These are phyloP conservation scores for Cantharis nigra DNA, from an alignment of 2,888 invertebrate species.

Conservation along the genomic window DNA sequence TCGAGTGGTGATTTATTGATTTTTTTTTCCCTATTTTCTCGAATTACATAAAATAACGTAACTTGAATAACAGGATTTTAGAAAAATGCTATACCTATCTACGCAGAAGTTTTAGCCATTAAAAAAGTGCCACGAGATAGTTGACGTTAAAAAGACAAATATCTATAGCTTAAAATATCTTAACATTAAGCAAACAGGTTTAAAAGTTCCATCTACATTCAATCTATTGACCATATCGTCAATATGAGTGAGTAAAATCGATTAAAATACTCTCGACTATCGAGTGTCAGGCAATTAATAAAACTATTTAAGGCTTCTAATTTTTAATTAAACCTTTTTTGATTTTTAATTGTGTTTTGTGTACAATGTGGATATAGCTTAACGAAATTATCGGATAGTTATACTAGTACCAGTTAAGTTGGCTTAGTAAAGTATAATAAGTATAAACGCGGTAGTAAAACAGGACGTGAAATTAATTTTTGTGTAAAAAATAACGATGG, in stretches of 20 bases:
- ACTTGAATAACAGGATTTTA: not conserved
- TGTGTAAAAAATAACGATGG: not conserved
- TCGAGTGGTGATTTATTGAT: not conserved
- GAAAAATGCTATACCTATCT: not conserved
- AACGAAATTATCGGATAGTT: not conserved
- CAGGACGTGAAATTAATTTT: not conserved
- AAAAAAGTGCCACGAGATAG: conserved; percentile 7
- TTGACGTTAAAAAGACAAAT: conserved; percentile 23
- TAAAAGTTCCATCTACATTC: conserved; percentile 11
- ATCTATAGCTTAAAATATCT: conserved; percentile 20
- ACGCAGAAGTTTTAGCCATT: conserved; percentile 12
- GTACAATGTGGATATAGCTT: not conserved
- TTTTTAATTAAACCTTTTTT: conserved; percentile 14
- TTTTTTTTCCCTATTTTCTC: not conserved
- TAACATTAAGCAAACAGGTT: conserved; percentile 20
- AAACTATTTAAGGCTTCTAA: conserved; percentile 13
- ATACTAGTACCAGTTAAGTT: too few relatives aligned
- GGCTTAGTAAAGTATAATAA: too few relatives aligned
- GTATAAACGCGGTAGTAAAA: not conserved
- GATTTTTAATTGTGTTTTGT: conserved; percentile 2
- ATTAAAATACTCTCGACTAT: conserved; percentile 18
- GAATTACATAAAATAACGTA: not conserved
- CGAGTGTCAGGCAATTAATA: conserved; percentile 17
- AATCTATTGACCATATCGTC: conserved; percentile 10
- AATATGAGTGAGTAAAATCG: conserved; percentile 17